These are phyloP conservation scores for Silurus meridionalis DNA, from an alignment of 2,113 vertebrate species.

Conservation along the genomic window DNA sequence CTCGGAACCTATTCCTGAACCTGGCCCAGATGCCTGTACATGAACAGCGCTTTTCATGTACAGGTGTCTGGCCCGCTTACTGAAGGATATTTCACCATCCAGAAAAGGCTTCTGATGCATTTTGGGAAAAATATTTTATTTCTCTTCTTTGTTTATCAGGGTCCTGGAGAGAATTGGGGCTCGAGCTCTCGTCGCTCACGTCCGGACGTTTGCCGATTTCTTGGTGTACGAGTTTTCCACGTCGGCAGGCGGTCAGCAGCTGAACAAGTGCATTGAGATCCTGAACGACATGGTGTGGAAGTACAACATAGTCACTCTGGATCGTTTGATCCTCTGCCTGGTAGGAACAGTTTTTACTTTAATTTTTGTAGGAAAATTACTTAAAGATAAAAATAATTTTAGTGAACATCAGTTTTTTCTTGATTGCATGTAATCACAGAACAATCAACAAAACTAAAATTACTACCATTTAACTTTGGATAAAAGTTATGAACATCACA, in stretches of 20 bases:
- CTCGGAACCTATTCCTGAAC: not conserved
- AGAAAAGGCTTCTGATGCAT: not conserved
- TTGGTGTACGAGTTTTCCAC: slow-evolving; percentile 98
- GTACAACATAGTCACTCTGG: slow-evolving; percentile 97
- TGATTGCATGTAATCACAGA: too few relatives aligned
- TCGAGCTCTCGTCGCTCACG: slow-evolving; percentile 92
- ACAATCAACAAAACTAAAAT: too few relatives aligned
- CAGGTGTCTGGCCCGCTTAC: not conserved
- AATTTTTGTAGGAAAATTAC: not conserved
- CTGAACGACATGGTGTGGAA: slow-evolving; percentile 99
- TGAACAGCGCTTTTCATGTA: not conserved
- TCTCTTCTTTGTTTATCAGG: slow-evolving; percentile 62
- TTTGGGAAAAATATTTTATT: too few relatives aligned
- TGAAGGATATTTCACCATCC: not conserved
- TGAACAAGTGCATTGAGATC: slow-evolving; percentile 99
- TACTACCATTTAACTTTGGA: too few relatives aligned
- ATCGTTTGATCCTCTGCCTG: slow-evolving; percentile 93
- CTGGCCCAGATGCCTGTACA: too few relatives aligned
- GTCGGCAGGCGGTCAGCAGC: slow-evolving; percentile 94
- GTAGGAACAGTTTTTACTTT: slow-evolving; percentile 69
- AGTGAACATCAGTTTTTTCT: too few relatives aligned
- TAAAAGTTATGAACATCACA: too few relatives aligned
- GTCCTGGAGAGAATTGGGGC: slow-evolving; percentile 95
- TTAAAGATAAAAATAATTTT: too few relatives aligned
- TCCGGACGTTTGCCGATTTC: slow-evolving; percentile 97